A percentile compares a stretch with the other conserved stretches of the same genome.
These are phyloP conservation scores for Cetonia aurata DNA, from an alignment of 2,888 invertebrate genomes.

Conservation along the genomic window DNA sequence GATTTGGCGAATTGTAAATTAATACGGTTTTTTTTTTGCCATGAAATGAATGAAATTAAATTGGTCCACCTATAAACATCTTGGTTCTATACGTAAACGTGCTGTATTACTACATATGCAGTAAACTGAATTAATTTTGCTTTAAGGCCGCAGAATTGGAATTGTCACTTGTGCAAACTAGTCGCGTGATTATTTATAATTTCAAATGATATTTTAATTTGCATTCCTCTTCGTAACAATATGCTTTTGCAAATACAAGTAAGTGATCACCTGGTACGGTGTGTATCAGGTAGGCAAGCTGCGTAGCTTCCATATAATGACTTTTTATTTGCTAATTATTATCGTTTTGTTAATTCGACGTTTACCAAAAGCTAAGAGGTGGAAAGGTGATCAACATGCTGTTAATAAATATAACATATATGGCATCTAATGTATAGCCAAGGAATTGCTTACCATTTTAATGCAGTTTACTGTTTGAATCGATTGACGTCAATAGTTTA, in stretches of 20 bases:
- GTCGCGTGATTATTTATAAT: slow-evolving; percentile 15
- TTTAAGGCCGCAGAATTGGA: slow-evolving; percentile 7
- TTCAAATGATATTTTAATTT: slow-evolving; percentile 26
- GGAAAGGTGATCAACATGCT: background rate
- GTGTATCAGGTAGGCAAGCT: too few species aligned
- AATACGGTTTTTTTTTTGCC: too few species aligned
- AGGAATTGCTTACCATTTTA: slow-evolving; percentile 13
- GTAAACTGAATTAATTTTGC: background rate
- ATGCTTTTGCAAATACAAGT: too few species aligned
- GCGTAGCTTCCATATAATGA: slow-evolving; percentile 6
- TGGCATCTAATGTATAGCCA: background rate
- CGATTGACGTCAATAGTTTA: slow-evolving; percentile 29
- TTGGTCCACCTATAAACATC: too few species aligned
- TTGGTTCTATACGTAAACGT: too few species aligned
- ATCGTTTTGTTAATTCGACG: background rate
- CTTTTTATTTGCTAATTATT: slow-evolving; percentile 4
- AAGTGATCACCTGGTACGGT: background rate
- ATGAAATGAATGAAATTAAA: too few species aligned
- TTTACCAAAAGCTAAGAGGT: background rate
- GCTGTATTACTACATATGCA: too few species aligned
- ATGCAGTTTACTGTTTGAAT: slow-evolving; percentile 19
- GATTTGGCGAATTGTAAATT: too few species aligned
- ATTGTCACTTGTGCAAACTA: background rate
- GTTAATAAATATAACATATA: background rate
- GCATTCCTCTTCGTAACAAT: slow-evolving; percentile 10